Evolutionary conservation across 2,113 vertebrate species (phyloP).

Genomic region (Eudyptes chrysolophus): DNA sequence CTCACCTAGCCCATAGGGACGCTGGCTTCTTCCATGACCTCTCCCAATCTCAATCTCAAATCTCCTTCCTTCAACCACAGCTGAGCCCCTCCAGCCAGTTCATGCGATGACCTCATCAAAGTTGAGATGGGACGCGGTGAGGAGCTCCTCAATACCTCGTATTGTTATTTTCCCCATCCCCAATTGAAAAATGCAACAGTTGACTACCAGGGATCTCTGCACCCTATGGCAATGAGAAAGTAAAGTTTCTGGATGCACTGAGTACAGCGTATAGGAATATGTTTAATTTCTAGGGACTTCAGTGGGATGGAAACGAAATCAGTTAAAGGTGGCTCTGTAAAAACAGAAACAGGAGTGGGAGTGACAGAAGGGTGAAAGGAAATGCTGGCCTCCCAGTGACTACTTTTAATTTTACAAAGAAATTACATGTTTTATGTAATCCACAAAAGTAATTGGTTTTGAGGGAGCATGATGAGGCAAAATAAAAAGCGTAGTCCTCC

Average conservation of each 20-base stretch:
- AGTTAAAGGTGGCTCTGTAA: neutral
- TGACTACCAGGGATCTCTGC: neutral
- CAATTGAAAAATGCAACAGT: neutral
- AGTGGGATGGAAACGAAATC: neutral
- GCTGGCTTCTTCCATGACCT: neutral
- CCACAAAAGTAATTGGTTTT: neutral
- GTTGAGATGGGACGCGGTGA: rapidly evolving
- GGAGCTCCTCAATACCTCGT: neutral
- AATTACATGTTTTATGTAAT: neutral
- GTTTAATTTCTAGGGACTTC: neutral
- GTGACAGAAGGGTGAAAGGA: neutral
- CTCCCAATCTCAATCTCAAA: neutral
- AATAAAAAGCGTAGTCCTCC: neutral
- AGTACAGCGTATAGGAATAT: neutral
- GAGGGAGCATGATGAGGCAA: neutral
- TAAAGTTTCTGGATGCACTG: neutral
- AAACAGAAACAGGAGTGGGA: neutral
- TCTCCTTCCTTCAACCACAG: neutral
- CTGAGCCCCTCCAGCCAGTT: neutral
- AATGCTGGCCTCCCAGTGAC: neutral
- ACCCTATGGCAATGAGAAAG: neutral
- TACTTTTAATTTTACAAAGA: neutral
- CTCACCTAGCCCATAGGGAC: neutral
- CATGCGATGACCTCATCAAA: neutral
- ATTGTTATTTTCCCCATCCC: neutral